A percentile compares a stretch with the other conserved stretches of the same genome.
Conservation (phyloP, 2,797 vertebrate genomes). For the Myotis planiceps region DNA sequence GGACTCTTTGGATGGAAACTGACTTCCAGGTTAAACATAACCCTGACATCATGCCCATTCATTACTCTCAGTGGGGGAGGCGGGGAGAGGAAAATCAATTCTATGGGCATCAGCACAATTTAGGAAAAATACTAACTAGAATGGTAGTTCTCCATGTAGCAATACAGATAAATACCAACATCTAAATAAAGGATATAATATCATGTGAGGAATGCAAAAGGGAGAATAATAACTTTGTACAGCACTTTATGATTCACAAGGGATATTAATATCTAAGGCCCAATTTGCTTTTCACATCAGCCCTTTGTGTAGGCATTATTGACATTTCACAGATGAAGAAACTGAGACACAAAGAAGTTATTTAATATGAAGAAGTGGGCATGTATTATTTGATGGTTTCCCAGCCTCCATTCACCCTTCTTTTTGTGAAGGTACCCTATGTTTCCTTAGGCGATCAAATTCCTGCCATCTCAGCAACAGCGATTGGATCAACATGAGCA, state of each 20-base stretch:
- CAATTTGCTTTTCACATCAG: not conserved
- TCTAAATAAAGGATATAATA: not conserved
- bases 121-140: not conserved
- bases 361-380: not conserved
- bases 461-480: not conserved
- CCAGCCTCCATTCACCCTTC: not conserved
- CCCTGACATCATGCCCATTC: not conserved
- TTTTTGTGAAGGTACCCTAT: not conserved
- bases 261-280: not conserved
- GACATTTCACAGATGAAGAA: conserved; percentile 23
- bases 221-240: not conserved
- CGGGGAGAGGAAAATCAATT: too few species aligned
- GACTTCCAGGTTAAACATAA: not conserved
- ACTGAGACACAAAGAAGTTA: not conserved
- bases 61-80: too few species aligned
- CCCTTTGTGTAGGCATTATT: not conserved
- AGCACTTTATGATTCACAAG: not conserved
- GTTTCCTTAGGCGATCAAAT: not conserved
- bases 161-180: not conserved
- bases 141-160: not conserved
- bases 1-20: not conserved
- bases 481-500: not conserved
- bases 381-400: not conserved
- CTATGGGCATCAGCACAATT: not conserved
- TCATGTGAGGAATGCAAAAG: not conserved